phyloP scores from a whole-genome alignment of 2,113 vertebrate genomes.

The Setophaga kirtlandii region DNA sequence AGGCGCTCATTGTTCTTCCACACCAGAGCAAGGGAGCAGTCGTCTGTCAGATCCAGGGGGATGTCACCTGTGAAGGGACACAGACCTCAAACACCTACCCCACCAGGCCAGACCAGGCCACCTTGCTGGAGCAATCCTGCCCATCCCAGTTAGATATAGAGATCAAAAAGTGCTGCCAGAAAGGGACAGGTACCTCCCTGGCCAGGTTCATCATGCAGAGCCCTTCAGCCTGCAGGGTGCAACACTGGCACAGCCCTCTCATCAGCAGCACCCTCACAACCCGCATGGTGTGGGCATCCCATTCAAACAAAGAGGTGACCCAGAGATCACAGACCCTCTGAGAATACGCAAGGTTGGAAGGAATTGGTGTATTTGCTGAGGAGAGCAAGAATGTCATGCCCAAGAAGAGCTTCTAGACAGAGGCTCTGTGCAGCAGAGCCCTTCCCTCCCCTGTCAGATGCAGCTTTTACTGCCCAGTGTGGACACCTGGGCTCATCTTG shows the following conservation, averaged over 20 bases:
- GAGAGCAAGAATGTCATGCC: neutral
- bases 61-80: conserved; percentile 74
- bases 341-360: neutral
- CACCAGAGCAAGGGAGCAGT: conserved; percentile 88
- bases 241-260: neutral
- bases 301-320: neutral
- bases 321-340: neutral
- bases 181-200: neutral
- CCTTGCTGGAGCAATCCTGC: neutral
- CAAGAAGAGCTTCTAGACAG: neutral
- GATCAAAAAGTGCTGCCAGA: neutral
- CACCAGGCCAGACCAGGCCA: neutral
- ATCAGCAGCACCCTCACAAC: neutral
- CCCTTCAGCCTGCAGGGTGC: neutral
- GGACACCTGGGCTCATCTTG: neutral
- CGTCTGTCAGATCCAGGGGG: conserved; percentile 82
- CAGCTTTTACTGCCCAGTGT: neutral
- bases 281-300: neutral
- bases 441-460: neutral
- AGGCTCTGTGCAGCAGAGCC: neutral
- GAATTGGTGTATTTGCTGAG: neutral
- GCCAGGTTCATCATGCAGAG: neutral
- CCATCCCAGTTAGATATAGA: rapidly evolving
- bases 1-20: conserved; percentile 97
- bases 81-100: neutral